Evolutionary conservation across 2,888 invertebrate genomes (phyloP), one percentile per base, ranked within the genome.

Genomic region (Lithosia quadra): DNA sequence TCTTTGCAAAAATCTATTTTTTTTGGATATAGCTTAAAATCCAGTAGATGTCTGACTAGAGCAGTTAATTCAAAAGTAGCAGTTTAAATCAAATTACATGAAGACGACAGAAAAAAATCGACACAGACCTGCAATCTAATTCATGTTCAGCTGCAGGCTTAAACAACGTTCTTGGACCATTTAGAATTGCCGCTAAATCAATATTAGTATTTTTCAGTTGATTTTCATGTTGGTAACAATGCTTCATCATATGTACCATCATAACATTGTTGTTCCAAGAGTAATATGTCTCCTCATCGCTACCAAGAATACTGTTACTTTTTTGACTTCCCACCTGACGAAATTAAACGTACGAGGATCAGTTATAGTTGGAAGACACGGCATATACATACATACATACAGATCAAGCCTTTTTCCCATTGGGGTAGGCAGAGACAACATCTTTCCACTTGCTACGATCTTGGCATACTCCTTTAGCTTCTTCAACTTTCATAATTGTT

Each of bases 191-290:
- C 5, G 67, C 58, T 24, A 94, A 66, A 43, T 89, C 79, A 15
- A 91, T 58, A 11, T 71, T 67, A 10, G 70, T 0, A 36, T 53
- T 0, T 63, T 33, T 68, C 88, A 86, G 22, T 65, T 94, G 93
- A 1, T 70, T 80, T 11, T 95, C 91, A 72, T 96, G 94, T 34
- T 88, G 86, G 76, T 91, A 96, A 69, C 91, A 88, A 76, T 96
- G 95, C 69, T 92, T 92, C 90, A 96, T 91, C 82, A 96, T 94
- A 43, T 93, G 87, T 0, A 92, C 87, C 0, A 88, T 84, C 4
- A 86, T 76, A 49, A 86, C 77, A 65, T 91, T 95, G 73, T 96
- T 96, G 76, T 96, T 96, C 96, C 96, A 96, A 1, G 91, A 89
- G 68, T 85, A 93, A 69, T 86, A 91, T 1, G 75, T 79, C 9